Conservation (phyloP, 2,888 invertebrate genomes). For the Emmelina monodactyla region DNA sequence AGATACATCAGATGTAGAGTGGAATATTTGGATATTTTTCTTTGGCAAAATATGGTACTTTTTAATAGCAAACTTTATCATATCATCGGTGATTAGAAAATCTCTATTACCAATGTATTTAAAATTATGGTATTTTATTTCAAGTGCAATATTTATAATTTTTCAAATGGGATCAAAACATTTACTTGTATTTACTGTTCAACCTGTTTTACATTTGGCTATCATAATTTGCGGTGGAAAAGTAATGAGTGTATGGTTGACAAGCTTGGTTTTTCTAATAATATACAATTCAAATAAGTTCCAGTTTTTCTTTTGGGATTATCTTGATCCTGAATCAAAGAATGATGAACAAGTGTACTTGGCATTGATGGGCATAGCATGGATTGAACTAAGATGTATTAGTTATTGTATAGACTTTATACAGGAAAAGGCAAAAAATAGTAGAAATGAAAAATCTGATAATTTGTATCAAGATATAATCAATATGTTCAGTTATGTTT, state of each 20-base stretch:
- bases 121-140: conserved; percentile 62
- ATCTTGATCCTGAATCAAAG: conserved; percentile 43
- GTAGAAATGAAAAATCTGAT: conserved; percentile 16
- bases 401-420: conserved; percentile 74
- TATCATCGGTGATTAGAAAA: conserved; percentile 57
- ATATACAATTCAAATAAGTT: conserved; percentile 59
- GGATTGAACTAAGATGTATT: conserved; percentile 79
- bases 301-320: conserved; percentile 48
- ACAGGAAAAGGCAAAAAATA: conserved; percentile 25
- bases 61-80: conserved; percentile 59
- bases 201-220: conserved; percentile 61
- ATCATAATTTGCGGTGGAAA: conserved; percentile 51
- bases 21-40: conserved; percentile 70
- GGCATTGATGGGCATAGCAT: conserved; percentile 66
- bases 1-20: conserved; percentile 77
- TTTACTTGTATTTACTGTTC: conserved; percentile 52
- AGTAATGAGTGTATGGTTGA: conserved; percentile 62
- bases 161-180: conserved; percentile 55
- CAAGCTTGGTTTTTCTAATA: conserved; percentile 52
- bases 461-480: conserved; percentile 23
- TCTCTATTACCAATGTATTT: conserved; percentile 24
- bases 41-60: conserved; percentile 60
- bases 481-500: conserved; percentile 74
- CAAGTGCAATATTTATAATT: conserved; percentile 53
- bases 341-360: conserved; percentile 63